A percentile compares a stretch with the other conserved stretches of the same genome.
Evolutionary conservation across 2,113 vertebrate genomes (phyloP).

Genomic region (Muntiacus reevesi): DNA sequence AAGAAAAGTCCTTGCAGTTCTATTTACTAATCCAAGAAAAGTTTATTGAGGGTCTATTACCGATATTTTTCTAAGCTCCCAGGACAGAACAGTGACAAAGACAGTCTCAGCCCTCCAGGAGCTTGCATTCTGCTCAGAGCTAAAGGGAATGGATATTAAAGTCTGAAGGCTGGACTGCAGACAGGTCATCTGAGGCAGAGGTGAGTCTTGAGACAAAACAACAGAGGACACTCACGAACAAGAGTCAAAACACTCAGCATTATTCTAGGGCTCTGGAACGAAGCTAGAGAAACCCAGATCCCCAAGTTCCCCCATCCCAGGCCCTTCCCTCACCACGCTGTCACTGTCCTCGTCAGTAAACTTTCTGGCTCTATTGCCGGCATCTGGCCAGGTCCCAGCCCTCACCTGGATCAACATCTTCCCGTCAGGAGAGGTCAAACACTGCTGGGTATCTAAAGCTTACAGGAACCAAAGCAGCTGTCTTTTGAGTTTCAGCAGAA

Average conservation of each 20-base stretch:
- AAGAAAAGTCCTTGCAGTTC: not conserved
- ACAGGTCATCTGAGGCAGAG: too few species aligned
- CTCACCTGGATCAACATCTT: conserved; percentile 57
- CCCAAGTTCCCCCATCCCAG: rapidly evolving
- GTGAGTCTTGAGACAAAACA: not conserved
- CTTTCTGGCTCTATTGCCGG: not conserved
- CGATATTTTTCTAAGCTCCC: not conserved
- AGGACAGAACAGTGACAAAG: rapidly evolving
- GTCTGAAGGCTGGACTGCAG: not conserved
- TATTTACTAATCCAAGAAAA: not conserved
- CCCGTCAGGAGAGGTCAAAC: not conserved
- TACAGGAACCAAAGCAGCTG: rapidly evolving
- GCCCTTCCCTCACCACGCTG: not conserved
- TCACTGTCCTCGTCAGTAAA: too few species aligned
- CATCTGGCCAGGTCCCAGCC: not conserved
- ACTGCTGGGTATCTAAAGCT: rapidly evolving
- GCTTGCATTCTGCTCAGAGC: not conserved
- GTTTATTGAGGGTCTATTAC: not conserved
- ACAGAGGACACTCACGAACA: not conserved
- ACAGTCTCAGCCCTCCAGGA: too few species aligned
- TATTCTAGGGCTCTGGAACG: rapidly evolving
- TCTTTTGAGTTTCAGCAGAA: rapidly evolving
- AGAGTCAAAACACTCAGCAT: not conserved
- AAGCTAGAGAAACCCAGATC: not conserved
- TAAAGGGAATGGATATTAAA: not conserved